Evolutionary conservation across 2,888 invertebrate genomes (phyloP), one percentile per base, ranked within the genome.

Genomic region (Caenorhabditis uteleia): DNA sequence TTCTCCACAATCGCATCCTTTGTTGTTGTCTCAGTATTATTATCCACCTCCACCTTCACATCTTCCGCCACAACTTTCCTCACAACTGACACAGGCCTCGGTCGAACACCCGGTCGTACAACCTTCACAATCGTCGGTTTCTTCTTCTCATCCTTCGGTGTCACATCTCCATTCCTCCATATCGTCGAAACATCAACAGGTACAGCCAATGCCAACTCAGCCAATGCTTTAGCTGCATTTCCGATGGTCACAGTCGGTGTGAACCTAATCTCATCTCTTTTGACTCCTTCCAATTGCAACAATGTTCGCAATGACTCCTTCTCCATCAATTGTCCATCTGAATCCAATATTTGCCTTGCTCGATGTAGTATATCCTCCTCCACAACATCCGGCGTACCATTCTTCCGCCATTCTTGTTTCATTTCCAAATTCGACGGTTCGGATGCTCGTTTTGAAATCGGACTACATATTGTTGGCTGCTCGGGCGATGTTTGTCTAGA

Each of bases 221-320:
- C 75, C 39, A 75, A 55, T 27, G 68, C 62, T 33, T 70, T 64
- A 2, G 71, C 72, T 12, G 69, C 75, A 39, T 69, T 70, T 20
- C 62, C 70, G 23, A 73, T 61, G 10, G 75, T 75, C 16, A 75
- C 65, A 18, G 65, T 65, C 16, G 65, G 65, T 18, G 65, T 65
- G 38, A 65, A 65, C 3, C 59, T 50, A 18, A 65, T 65, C 34
- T 65, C 65, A 23, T 64, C 64, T 29, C 27, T 39, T 18, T 64
- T 53, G 38, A 64, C 23, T 3, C 51, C 55, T 44, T 71, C 71
- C 36, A 71, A 26, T 38, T 68, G 68, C 0, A 71, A 43, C 0
- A 71, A 29, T 12, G 66, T 66, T 29, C 59, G 33, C 31, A 71
- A 20, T 7, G 68, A 68, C 25, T 71, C 71, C 21, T 59, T 68